These are phyloP conservation scores for Cephonodes hylas DNA, from an alignment of 2,888 invertebrate species.

Conservation along the genomic window DNA sequence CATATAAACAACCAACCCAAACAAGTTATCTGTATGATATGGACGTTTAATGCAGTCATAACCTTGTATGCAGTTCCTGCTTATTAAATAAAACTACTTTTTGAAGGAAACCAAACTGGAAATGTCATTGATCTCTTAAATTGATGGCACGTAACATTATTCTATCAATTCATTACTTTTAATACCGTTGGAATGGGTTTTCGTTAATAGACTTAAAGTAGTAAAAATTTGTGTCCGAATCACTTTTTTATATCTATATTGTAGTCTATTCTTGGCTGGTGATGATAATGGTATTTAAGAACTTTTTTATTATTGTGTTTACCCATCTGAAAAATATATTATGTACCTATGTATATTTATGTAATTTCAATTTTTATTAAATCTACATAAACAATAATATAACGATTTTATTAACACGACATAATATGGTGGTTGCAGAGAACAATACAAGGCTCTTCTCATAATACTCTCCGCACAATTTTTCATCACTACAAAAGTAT, in stretches of 20 bases:
- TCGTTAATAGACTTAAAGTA: background rate
- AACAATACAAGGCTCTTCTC: too few relatives aligned
- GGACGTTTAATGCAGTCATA: background rate
- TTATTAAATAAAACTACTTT: background rate
- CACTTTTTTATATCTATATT: too few relatives aligned
- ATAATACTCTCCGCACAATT: too few relatives aligned
- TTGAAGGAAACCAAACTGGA: conserved; percentile 2
- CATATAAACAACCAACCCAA: background rate
- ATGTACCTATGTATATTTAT: background rate
- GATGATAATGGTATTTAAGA: too few relatives aligned
- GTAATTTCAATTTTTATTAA: background rate
- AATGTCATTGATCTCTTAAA: background rate
- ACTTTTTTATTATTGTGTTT: too few relatives aligned
- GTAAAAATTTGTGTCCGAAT: background rate
- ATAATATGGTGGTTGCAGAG: too few relatives aligned
- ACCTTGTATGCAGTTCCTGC: background rate
- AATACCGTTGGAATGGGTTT: background rate
- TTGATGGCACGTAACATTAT: background rate
- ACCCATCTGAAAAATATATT: too few relatives aligned
- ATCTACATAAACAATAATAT: too few relatives aligned
- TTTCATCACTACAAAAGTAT: too few relatives aligned
- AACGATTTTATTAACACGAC: too few relatives aligned
- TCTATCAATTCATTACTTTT: background rate
- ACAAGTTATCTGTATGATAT: background rate
- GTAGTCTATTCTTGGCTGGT: too few relatives aligned